These are phyloP conservation scores for Zaprionus kolodkinae DNA, from an alignment of 1,140 invertebrate species.

Conservation along the genomic window DNA sequence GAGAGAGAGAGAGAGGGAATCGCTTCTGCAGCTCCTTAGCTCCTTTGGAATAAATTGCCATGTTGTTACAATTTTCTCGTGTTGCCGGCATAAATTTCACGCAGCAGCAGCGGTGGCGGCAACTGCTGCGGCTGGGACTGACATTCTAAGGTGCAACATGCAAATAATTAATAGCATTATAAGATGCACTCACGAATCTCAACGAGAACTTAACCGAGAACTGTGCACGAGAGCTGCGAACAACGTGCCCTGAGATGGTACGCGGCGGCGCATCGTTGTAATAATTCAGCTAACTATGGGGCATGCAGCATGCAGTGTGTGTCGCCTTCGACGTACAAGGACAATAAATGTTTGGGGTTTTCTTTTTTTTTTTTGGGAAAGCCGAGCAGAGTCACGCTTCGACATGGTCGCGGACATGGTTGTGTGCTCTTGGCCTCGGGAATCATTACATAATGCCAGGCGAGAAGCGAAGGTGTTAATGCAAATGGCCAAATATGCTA, in stretches of 20 bases:
- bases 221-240: constrained; percentile 33
- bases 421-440: not conserved
- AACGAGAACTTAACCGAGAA: not conserved
- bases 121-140: constrained; percentile 26
- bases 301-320: constrained; percentile 56
- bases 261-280: constrained; percentile 53
- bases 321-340: constrained; percentile 56
- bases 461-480: constrained; percentile 80
- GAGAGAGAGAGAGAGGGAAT: not conserved
- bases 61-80: constrained; percentile 79
- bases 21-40: constrained; percentile 26
- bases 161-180: constrained; percentile 84
- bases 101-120: not conserved
- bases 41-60: constrained; percentile 78
- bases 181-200: constrained; percentile 83
- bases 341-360: constrained; percentile 74
- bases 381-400: constrained; percentile 68
- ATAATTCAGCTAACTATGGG: constrained; percentile 68
- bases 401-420: constrained; percentile 45
- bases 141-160: constrained; percentile 79
- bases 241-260: constrained; percentile 41
- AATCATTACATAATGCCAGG: constrained; percentile 74
- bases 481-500: constrained; percentile 83
- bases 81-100: constrained; percentile 74
- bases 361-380: constrained; percentile 46